Evolutionary conservation across 2,888 invertebrate species (phyloP).

Genomic region (Caenorhabditis sp.): DNA sequence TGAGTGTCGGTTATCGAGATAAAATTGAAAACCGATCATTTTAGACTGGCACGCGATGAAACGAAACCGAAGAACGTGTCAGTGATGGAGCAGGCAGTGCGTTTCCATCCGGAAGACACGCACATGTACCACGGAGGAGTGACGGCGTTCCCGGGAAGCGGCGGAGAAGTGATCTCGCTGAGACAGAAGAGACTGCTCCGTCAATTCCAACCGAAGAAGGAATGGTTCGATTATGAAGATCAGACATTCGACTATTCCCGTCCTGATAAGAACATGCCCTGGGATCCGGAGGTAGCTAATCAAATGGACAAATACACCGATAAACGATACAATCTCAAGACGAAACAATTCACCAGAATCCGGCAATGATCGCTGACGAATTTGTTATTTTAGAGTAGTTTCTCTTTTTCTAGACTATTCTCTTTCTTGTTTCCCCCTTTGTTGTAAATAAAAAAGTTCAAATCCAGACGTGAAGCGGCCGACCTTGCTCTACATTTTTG

Average conservation of each 20-base stretch:
- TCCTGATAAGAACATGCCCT: constrained; percentile 74
- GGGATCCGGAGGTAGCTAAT: constrained; percentile 76
- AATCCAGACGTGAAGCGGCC: not conserved
- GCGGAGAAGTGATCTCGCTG: constrained; percentile 72
- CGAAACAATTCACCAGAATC: constrained; percentile 63
- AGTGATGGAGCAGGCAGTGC: constrained; percentile 71
- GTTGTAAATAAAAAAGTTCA: constrained; percentile 19
- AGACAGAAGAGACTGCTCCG: constrained; percentile 74
- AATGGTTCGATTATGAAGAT: constrained; percentile 79
- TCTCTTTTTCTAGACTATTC: not conserved
- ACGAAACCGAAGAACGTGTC: constrained; percentile 72
- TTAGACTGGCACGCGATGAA: constrained; percentile 67
- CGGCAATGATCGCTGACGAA: constrained; percentile 26
- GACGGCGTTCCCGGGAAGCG: constrained; percentile 76
- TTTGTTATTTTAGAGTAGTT: constrained; percentile 18
- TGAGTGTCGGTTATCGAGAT: constrained; percentile 1
- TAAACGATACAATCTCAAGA: constrained; percentile 70
- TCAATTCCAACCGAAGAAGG: constrained; percentile 76
- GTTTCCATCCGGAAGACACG: constrained; percentile 77
- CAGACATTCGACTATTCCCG: constrained; percentile 67
- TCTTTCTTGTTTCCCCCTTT: constrained; percentile 3
- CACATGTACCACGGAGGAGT: constrained; percentile 75
- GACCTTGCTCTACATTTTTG: not conserved
- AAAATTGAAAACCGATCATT: constrained; percentile 4
- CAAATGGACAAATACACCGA: constrained; percentile 76